Base-by-base conservation (phyloP, 2,797 vertebrate species). In the Coilia nasus region DNA sequence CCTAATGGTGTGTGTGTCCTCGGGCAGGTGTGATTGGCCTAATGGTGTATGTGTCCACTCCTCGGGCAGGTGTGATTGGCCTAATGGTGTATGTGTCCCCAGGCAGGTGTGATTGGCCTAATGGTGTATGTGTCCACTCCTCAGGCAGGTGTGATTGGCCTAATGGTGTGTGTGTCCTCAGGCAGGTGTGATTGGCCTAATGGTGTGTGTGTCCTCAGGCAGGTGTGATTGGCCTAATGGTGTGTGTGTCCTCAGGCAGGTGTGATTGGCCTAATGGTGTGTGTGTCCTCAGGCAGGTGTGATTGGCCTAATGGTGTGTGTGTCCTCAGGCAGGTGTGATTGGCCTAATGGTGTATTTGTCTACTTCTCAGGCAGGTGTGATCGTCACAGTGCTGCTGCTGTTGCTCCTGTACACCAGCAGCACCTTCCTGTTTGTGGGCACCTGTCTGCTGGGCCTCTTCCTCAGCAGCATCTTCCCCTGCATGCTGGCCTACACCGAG, bases 401-500 rank as follows among this genome's bases (percentile, higher is more conserved):
- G 85, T 95, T 99, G 62, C 95, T 97, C 85, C 97, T 98, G 93
- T 96, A 96, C 93, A 94, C 93, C 91, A 98, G 96, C 62, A 92
- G 93, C 31, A 83, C 91, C 44, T 97, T 98, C 91, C 91, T 99
- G 85, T 99, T 97, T 28, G 95, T 96, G 84, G 98, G 98, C n/a
- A 99, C 98, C 0, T 96, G 96, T 2, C 93, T 96, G 0, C 95
- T 97, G 86, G 98, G 98, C 0, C 95, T 99, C 64, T 99, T 98
- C 85, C 97, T 99, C 86, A 99, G 98, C 89, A 98, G 98, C 93
- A 95, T 97, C 62, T 99, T 99, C 92, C 98, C 98, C 88, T 98
- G 96, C 90, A 96, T 98, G 96, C 92, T 99, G 14, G 97, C 98
- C 85, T 98, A 97, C 78, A 98, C 97, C 0, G 98, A 99, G 92